Percentiles rank a stretch among this genome's conserved stretches.
These are phyloP conservation scores for Andrena bucephala DNA, from an alignment of 2,888 invertebrate genomes.

Conservation along the genomic window DNA sequence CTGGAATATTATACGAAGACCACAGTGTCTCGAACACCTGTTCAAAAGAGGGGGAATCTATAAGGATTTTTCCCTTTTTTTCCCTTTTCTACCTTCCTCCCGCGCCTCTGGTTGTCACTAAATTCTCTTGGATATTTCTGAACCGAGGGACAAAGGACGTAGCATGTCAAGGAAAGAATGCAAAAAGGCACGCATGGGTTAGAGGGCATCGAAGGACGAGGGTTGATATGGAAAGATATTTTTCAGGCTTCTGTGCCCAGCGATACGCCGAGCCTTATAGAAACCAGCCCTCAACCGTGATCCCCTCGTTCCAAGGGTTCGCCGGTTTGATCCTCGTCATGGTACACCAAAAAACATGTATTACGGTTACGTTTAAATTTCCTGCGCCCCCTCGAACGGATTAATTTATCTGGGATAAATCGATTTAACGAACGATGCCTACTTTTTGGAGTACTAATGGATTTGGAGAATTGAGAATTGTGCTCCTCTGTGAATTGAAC, in stretches of 20 bases:
- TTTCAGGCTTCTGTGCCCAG: constrained; percentile 64
- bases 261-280: constrained; percentile 49
- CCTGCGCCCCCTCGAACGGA: constrained; percentile 32
- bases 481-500: background rate
- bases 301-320: constrained; percentile 54
- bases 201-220: constrained; percentile 41
- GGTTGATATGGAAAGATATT: constrained; percentile 69
- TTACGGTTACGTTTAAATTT: constrained; percentile 53
- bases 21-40: constrained; percentile 8
- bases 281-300: constrained; percentile 67
- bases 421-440: constrained; percentile 28
- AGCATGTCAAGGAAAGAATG: constrained; percentile 37
- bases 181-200: constrained; percentile 38
- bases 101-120: background rate
- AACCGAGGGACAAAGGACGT: constrained; percentile 21
- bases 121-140: constrained; percentile 44
- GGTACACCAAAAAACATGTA: constrained; percentile 54
- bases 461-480: no score
- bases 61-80: constrained; percentile 9
- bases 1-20: background rate
- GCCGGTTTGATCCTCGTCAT: constrained; percentile 69
- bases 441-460: background rate
- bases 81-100: no score
- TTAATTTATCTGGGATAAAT: constrained; percentile 55
- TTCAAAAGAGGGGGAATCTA: constrained; percentile 13